Evolutionary conservation across 2,797 vertebrate species (phyloP).

Genomic region (Orestias chungarensis): DNA sequence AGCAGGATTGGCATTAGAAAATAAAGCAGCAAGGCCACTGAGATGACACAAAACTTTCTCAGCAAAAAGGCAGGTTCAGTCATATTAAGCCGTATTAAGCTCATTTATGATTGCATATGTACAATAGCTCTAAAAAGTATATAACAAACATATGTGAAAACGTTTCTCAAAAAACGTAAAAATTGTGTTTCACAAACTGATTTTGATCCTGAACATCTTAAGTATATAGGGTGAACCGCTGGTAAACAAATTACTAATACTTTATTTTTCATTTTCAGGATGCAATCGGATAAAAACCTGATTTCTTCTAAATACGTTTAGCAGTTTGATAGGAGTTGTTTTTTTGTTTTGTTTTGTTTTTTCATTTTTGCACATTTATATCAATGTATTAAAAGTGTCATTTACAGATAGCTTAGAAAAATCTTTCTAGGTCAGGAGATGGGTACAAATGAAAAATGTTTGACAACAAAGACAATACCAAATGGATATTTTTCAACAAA

Average conservation of each 20-base stretch:
- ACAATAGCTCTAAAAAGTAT: not conserved
- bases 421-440: not conserved
- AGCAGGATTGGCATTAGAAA: constrained; percentile 1
- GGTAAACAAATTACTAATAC: not conserved
- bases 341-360: no score
- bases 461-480: not conserved
- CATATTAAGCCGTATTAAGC: no score
- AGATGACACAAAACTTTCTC: constrained; percentile 1
- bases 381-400: not conserved
- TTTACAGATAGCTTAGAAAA: not conserved
- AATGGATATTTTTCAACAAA: not conserved
- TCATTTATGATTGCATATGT: not conserved
- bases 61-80: not conserved
- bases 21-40: constrained; percentile 1
- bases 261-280: not conserved
- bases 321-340: no score
- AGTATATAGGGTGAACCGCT: not conserved
- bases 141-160: not conserved
- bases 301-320: no score
- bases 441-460: not conserved
- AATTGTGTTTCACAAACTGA: no score
- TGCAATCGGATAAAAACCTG: not conserved
- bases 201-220: no score
- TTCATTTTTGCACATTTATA: not conserved
- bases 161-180: no score